These are phyloP conservation scores for Dasypogon diadema DNA, from an alignment of 2,888 invertebrate species.

Conservation along the genomic window DNA sequence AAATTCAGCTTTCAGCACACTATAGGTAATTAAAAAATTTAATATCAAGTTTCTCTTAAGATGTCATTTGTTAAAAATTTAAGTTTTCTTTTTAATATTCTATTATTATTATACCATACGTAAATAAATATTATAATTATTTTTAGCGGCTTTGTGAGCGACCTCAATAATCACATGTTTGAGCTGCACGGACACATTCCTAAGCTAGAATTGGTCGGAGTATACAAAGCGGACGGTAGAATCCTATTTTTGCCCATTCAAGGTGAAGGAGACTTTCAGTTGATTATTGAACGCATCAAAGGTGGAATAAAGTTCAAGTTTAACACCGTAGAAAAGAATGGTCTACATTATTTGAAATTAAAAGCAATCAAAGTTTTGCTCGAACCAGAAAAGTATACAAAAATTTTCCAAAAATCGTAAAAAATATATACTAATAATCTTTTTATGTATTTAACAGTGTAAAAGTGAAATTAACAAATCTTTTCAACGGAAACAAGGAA, in stretches of 20 bases:
- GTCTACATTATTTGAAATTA: conserved; percentile 52
- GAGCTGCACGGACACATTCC: conserved; percentile 43
- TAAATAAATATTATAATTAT: no score
- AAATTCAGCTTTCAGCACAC: no score
- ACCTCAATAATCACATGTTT: conserved; percentile 46
- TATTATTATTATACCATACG: no score
- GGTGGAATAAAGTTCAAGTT: conserved; percentile 52
- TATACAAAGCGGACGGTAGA: conserved; percentile 61
- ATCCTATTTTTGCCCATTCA: conserved; percentile 62
- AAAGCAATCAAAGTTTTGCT: conserved; percentile 41
- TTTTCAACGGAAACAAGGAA: conserved; percentile 73
- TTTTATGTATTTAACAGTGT: background rate
- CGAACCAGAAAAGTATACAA: conserved; percentile 39
- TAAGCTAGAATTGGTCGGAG: conserved; percentile 41
- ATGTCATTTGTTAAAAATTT: no score
- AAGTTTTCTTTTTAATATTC: no score
- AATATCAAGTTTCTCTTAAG: no score
- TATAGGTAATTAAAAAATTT: no score
- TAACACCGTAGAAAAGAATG: conserved; percentile 37
- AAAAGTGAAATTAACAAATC: conserved; percentile 70
- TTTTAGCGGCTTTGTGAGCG: conserved; percentile 49
- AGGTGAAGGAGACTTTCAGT: conserved; percentile 58
- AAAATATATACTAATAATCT: background rate
- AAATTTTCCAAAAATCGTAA: background rate
- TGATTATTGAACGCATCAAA: conserved; percentile 52